phyloP scores from a whole-genome alignment of 2,797 vertebrate genomes.

The Sylvia borin region DNA sequence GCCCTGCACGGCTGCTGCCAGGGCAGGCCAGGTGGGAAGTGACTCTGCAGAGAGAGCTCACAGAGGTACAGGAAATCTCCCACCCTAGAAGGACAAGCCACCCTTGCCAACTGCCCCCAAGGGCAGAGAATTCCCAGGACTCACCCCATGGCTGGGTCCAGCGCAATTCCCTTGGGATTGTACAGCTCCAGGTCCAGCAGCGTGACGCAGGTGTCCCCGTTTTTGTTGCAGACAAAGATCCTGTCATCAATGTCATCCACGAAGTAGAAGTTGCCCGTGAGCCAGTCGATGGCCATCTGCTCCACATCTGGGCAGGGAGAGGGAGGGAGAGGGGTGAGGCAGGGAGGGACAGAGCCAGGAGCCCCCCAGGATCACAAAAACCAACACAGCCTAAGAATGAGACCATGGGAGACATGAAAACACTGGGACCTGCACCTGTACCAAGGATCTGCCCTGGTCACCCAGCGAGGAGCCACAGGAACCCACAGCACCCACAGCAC shows the following conservation, averaged over 20 bases:
- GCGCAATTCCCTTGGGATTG: conserved; percentile 93
- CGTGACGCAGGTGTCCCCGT: conserved; percentile 92
- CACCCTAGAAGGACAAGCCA: not conserved
- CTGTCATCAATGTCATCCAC: conserved; percentile 95
- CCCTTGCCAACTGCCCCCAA: not conserved
- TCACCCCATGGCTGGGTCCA: conserved; percentile 97
- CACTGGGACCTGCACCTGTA: accelerated
- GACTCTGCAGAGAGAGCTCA: not conserved
- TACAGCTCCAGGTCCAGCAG: conserved; percentile 94
- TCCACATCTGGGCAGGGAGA: conserved; percentile 84
- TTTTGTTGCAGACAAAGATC: conserved; percentile 95
- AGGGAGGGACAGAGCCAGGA: not conserved
- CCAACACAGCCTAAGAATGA: accelerated
- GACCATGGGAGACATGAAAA: accelerated
- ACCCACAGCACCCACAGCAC: not conserved
- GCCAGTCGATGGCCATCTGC: conserved; percentile 99
- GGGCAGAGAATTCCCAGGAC: not conserved
- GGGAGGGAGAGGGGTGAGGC: not conserved
- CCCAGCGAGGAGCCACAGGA: not conserved
- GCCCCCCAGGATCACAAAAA: not conserved
- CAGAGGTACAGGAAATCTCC: not conserved
- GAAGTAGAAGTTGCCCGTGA: conserved; percentile 98
- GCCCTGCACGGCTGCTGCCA: not conserved
- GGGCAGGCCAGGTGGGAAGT: not conserved
- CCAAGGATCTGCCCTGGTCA: not conserved